These are phyloP conservation scores for Ellobium chinense DNA, from an alignment of 2,888 invertebrate species.

Conservation along the genomic window DNA sequence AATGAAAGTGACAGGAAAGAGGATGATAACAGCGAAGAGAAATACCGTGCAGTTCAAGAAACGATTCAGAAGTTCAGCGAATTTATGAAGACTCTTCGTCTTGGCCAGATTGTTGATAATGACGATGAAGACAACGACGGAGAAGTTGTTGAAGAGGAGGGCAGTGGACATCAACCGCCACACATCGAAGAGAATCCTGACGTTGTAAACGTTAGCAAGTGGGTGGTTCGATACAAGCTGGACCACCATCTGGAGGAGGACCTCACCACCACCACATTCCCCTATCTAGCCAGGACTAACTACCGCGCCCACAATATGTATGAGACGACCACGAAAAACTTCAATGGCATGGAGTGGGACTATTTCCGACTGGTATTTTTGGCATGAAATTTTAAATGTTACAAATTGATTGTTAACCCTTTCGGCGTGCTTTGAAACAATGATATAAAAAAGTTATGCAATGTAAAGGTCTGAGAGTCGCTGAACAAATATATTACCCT, in stretches of 20 bases:
- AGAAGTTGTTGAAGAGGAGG: neutral
- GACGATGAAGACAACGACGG: neutral
- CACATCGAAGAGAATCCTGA: neutral
- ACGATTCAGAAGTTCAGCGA: neutral
- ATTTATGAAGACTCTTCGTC: neutral
- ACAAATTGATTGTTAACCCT: too few species aligned
- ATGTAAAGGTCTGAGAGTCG: too few species aligned
- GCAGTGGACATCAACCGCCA: neutral
- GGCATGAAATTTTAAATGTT: constrained; percentile 27
- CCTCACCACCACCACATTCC: neutral
- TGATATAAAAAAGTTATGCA: too few species aligned
- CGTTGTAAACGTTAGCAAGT: neutral
- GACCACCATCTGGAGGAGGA: neutral
- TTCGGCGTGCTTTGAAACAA: too few species aligned
- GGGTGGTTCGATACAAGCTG: neutral
- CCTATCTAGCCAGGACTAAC: neutral
- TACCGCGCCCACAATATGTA: neutral
- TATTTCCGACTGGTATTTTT: constrained; percentile 22
- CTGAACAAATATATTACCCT: too few species aligned
- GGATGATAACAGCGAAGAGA: neutral
- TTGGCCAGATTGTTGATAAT: neutral
- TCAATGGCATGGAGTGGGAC: constrained; percentile 32
- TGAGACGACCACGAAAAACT: constrained; percentile 3
- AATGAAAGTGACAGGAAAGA: neutral
- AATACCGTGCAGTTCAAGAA: neutral